Percentiles rank a stretch among this genome's conserved stretches.
These are phyloP conservation scores for Punctoribates punctum DNA, from an alignment of 2,888 invertebrate species.

Conservation along the genomic window DNA sequence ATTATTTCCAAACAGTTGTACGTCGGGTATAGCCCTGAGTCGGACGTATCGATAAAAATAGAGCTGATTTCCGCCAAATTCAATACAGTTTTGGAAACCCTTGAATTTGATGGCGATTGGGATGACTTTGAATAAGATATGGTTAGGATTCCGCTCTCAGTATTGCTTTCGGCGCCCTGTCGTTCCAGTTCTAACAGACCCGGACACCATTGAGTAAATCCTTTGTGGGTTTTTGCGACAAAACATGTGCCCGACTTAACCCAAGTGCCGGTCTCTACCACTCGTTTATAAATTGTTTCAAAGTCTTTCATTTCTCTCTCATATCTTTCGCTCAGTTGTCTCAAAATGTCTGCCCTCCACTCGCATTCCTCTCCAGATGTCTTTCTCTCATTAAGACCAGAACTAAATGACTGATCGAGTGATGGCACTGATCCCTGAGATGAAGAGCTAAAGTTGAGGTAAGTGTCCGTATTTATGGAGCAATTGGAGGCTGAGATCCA, in stretches of 20 bases:
- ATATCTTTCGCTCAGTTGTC: background rate
- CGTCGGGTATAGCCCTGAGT: background rate
- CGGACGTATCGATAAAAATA: slow-evolving; percentile 57
- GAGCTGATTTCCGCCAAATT: slow-evolving; percentile 72
- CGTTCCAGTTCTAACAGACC: slow-evolving; percentile 55
- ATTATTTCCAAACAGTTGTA: slow-evolving; percentile 15
- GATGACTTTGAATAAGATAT: slow-evolving; percentile 40
- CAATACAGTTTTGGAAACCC: slow-evolving; percentile 64
- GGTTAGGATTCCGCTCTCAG: slow-evolving; percentile 69
- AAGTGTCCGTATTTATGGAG: background rate
- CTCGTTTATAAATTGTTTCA: background rate
- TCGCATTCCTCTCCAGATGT: background rate
- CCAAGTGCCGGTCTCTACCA: slow-evolving; percentile 15
- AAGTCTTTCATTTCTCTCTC: slow-evolving; percentile 26
- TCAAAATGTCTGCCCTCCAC: background rate
- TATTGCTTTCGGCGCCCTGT: slow-evolving; percentile 59
- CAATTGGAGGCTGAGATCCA: slow-evolving; percentile 9
- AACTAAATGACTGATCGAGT: background rate
- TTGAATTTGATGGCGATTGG: slow-evolving; percentile 57
- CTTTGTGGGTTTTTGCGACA: background rate
- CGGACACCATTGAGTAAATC: slow-evolving; percentile 32
- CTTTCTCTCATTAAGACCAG: background rate
- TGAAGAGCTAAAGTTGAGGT: background rate
- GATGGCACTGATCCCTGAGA: background rate
- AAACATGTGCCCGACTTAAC: slow-evolving; percentile 5